Evolutionary conservation across 2,113 vertebrate genomes (phyloP), one percentile per base, ranked within the genome.

Genomic region (Tringa solitaria): DNA sequence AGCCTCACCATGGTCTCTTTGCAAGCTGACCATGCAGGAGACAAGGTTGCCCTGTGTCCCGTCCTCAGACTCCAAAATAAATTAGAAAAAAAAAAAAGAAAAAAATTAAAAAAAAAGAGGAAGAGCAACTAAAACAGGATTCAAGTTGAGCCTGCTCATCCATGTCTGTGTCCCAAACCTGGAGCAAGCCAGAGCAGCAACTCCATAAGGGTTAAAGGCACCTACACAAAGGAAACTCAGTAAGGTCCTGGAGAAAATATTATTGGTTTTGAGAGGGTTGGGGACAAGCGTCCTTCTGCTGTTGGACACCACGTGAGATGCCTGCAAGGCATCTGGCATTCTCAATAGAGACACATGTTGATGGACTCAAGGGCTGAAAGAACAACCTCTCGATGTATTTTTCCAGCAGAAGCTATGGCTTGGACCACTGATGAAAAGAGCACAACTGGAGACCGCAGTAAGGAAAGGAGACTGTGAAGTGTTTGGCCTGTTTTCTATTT

Each of bases 281-380:
- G 4, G 14, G 14, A 30, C 22, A 48, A 61, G 53, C 22, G 64
- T 56, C 18, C 61, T 54, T 8, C 51, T 73, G 18, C 7, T 56
- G 41, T 24, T 15, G 70, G 64, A 76, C 45, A 60, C 39, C 35
- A 27, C 1, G 12, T 17, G 72, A 54, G 59, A 72, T 37, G 32
- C 51, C 39, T 67, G 27, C 56, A 65, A 70, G 18, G 39, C 32
- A 37, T 5, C 39, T n/a, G 37, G 20, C 16, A 7, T 46, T 64
- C 37, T 33, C 68, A 11, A 14, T 2, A 3, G 20, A 56, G 23
- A 39, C 6, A 28, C 7, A 9, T 0, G 5, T 3, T 19, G 82
- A 22, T 30, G 73, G 70, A 54, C 68, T 50, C 3, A 0, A 79
- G n/a, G n/a, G 45, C 60, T 45, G 61, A 41, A 64, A 60, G n/a